Evolutionary conservation across 2,888 invertebrate species (phyloP), one percentile per base, ranked within the genome.

Genomic region (Agonopterix arenella): DNA sequence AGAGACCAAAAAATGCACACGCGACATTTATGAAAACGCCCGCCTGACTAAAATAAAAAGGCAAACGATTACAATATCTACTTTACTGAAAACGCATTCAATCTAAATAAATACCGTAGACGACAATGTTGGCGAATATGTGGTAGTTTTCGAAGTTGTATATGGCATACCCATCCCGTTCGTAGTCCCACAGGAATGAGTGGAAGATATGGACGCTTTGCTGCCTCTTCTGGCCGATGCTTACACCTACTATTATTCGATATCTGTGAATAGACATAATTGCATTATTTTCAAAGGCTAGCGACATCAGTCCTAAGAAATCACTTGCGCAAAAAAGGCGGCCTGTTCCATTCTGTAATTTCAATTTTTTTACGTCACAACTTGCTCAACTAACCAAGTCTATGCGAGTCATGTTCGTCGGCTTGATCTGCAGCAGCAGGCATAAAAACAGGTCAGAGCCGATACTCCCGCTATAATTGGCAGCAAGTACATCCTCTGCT

Each of bases 31-130:
- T n/a, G 28, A 28, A 28, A 28, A 28, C 28, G 28, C 28, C 5
- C 28, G 28, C 28, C 5, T 7, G 5, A 28, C 28, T 28, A 28
- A 28, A 28, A 28, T 28, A 28, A 28, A 28, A 28, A 28, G 28
- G 28, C 5, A 28, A 28, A 28, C 28, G 1, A 40, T 40, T 40
- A 9, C n/a, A 40, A 40, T 4, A 40, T 9, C 10, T 40, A 40
- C 40, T 11, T 43, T 11, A 40, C 5, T 40, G 40, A 10, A n/a
- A 40, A 11, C 10, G 40, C 48, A 16, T 55, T 90, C 81, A 94
- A 76, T 94, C 94, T 61, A 91, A 92, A 75, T 94, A 94, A 47
- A 93, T 70, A 28, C 92, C 94, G 67, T 93, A 93, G 51, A 93
- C 93, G 46, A 90, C 88, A 36, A 91, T 92, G 62, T 90, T 90